These are phyloP conservation scores for Hemiscyllium ocellatum DNA, from an alignment of 2,113 vertebrate species.

Conservation along the genomic window DNA sequence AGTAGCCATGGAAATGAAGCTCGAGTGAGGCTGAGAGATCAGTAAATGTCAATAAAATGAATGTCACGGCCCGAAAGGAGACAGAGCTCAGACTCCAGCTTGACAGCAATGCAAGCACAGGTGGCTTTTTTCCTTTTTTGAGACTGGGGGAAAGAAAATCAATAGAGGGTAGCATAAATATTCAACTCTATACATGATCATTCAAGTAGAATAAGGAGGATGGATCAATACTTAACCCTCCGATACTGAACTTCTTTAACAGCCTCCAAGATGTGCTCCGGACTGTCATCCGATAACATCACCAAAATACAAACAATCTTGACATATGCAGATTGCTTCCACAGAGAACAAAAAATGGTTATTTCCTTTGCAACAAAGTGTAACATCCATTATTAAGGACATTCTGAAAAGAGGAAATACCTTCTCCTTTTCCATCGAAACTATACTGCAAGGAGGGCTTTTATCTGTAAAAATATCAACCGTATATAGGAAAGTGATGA, in stretches of 20 bases:
- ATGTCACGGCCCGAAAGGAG: conserved; percentile 45
- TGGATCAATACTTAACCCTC: conserved; percentile 30
- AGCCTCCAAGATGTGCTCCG: no score
- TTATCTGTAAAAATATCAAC: not conserved
- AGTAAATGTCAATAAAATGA: conserved; percentile 45
- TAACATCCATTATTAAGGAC: not conserved
- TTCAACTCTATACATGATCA: conserved; percentile 16
- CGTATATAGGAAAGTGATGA: not conserved
- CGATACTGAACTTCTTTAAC: not conserved
- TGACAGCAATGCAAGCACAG: conserved; percentile 44
- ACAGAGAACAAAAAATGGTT: not conserved
- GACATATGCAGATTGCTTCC: not conserved
- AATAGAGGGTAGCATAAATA: not conserved
- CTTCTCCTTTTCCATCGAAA: not conserved
- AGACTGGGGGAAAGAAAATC: not conserved
- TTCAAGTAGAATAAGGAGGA: not conserved
- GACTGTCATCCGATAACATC: not conserved
- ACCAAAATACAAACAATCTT: not conserved
- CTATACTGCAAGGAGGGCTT: not conserved
- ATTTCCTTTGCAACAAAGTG: not conserved
- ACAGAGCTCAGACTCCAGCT: conserved; percentile 46
- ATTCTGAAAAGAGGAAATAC: not conserved
- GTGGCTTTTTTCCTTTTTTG: conserved; percentile 40
- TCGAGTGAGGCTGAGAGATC: conserved; percentile 45
- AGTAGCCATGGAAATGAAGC: conserved; percentile 66